Evolutionary conservation across 1,140 invertebrate genomes (phyloP), one percentile per base, ranked within the genome.

Genomic region (Tetraneura akinire): DNA sequence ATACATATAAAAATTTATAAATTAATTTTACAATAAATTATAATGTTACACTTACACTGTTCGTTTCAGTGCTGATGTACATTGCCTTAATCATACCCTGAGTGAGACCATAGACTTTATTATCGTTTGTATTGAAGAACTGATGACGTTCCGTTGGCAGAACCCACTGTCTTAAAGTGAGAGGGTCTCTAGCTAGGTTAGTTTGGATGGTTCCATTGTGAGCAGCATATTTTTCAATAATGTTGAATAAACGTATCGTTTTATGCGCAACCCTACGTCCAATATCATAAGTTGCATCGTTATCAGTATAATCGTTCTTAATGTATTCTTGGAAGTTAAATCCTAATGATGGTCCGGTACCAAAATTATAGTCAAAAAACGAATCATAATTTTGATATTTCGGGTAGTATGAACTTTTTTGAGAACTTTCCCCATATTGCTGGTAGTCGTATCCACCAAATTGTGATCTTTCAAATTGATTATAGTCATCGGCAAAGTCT

Each of bases 211-310:
- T 13, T 21, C 74, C 74, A 14, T 60, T 60, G 16, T 2, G 16
- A 2, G 53, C 37, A 16, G 53, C 0, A 16, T 62, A 78, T 26
- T 78, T 62, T 3, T 78, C 42, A 10, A 60, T 3, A 23, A 78
- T 78, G 55, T 11, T 18, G 23, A 60, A 23, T 13, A 78, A 62
- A 16, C 18, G 62, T 3, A 78, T 37, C 74, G 62, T 78, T 62
- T 78, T 78, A 9, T 62, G 32, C 14, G 74, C 74, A 1, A 57
- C 53, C 5, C 26, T 60, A 42, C 23, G 53, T 18, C 74, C 74
- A 4, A 78, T 45, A 6, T 60, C 37, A 37, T 18, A 23, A 14
- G 32, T 16, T 0, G 42, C 4, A 26, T 78, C 74, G 8, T n/a
- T 47, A 10, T 47, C 21, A 14, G 10, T 23, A 14, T 18, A 16